Conservation (phyloP, 2,888 invertebrate genomes). For the Ochropleura plecta region DNA sequence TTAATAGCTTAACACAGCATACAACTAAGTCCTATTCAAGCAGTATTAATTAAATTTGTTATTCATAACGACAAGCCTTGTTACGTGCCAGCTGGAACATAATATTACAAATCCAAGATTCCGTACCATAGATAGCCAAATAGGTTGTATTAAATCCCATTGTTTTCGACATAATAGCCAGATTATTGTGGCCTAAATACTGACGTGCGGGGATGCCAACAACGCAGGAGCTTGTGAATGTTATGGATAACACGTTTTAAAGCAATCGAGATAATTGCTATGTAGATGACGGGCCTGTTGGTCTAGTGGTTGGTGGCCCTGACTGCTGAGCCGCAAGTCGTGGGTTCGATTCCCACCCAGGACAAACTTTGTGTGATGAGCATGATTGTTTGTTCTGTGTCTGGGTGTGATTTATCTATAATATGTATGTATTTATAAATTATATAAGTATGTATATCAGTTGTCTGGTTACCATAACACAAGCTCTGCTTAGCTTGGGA, state of each 20-base stretch:
- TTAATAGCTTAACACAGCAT: constrained; percentile 12
- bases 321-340: too few relatives aligned
- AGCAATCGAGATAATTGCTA: constrained; percentile 9
- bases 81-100: constrained; percentile 23
- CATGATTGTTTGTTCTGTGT: too few relatives aligned
- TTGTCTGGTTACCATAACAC: too few relatives aligned
- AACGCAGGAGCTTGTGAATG: neutral
- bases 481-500: too few relatives aligned
- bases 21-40: constrained; percentile 14
- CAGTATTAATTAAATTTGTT: constrained; percentile 34
- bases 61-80: constrained; percentile 35
- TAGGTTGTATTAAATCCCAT: constrained; percentile 56
- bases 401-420: too few relatives aligned
- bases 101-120: constrained; percentile 51
- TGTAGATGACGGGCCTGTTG: too few relatives aligned
- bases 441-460: too few relatives aligned
- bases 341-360: too few relatives aligned
- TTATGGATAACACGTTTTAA: constrained; percentile 10
- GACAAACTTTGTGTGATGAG: too few relatives aligned
- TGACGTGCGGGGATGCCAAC: constrained; percentile 23
- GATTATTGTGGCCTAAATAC: constrained; percentile 63
- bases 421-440: too few relatives aligned
- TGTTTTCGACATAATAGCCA: constrained; percentile 62
- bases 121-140: constrained; percentile 50
- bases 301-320: too few relatives aligned